Evolutionary conservation across 2,888 invertebrate genomes (phyloP), one percentile per base, ranked within the genome.

Genomic region (Calameuta idolon): DNA sequence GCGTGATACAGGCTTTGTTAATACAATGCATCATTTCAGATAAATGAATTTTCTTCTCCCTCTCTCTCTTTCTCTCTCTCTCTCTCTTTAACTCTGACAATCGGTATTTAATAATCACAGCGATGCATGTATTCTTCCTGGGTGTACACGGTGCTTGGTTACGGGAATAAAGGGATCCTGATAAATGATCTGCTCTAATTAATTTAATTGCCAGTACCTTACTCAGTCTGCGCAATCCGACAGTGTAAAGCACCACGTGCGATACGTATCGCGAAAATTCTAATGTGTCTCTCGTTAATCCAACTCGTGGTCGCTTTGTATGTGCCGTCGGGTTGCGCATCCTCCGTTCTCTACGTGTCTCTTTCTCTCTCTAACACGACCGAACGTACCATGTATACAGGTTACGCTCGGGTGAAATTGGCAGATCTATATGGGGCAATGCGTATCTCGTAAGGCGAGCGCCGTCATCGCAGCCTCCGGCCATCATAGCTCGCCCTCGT

Each of bases 351-450:
- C 55, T 23, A 9, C 55, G 23, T 37, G 12, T 15, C 12, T 37
- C 37, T 37, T 4, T 12, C 15, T 9, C 9, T 55, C 55, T 55
- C 2, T 55, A 55, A 55, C 23, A 23, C 23, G 2, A 9, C 2
- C 9, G 1, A 55, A 55, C 33, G 12, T n/a, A 1, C 33, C 31
- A 34, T 71, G 71, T 40, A 80, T 79, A 30, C 79, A 90, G 89
- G 84, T 86, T 87, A 86, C 85, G 86, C 82, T 87, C 87, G 85
- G 85, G 85, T 81, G 84, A 88, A 87, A 86, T 89, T 87, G 89
- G 87, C 80, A 81, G 80, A 89, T 90, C 91, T 92, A 90, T 94
- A 95, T 95, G 95, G 95, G 95, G 94, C 95, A 95, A 95, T 95
- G 95, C 93, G 94, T 95, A 93, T 95, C 95, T 93, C 94, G 95